These are phyloP conservation scores for Amblyornis subalaris DNA, from an alignment of 2,113 vertebrate species.

Conservation along the genomic window DNA sequence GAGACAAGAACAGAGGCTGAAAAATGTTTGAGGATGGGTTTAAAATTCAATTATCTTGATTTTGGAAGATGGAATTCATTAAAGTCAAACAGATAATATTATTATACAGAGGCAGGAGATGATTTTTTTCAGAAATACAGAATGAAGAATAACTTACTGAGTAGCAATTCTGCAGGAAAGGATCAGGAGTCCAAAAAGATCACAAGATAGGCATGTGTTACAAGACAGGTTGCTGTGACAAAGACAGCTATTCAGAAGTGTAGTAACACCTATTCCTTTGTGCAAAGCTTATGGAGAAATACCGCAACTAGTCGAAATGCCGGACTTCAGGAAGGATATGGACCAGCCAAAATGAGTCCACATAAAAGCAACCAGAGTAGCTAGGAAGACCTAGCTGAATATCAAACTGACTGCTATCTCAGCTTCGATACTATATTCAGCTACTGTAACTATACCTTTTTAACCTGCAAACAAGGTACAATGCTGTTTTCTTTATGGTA, in stretches of 20 bases:
- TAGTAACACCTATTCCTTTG: background rate
- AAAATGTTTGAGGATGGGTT: background rate
- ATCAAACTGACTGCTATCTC: background rate
- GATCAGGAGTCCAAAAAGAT: background rate
- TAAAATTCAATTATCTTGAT: background rate
- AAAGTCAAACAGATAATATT: background rate
- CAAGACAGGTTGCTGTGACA: background rate
- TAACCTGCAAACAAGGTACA: background rate
- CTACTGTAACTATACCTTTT: background rate
- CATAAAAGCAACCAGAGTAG: background rate
- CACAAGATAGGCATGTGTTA: background rate
- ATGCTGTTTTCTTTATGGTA: background rate
- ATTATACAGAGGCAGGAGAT: background rate
- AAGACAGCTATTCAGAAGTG: background rate
- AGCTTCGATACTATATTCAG: background rate
- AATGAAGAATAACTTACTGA: background rate
- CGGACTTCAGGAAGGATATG: background rate
- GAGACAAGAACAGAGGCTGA: background rate
- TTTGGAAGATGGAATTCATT: background rate
- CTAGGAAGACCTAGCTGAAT: background rate
- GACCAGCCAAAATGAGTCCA: background rate
- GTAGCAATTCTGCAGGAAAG: background rate
- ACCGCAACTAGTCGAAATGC: background rate
- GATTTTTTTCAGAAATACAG: background rate
- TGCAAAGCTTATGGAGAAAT: background rate